A percentile compares a stretch with the other conserved stretches of the same genome.
These are phyloP conservation scores for Tiphia femorata DNA, from an alignment of 2,888 invertebrate genomes.

Conservation along the genomic window DNA sequence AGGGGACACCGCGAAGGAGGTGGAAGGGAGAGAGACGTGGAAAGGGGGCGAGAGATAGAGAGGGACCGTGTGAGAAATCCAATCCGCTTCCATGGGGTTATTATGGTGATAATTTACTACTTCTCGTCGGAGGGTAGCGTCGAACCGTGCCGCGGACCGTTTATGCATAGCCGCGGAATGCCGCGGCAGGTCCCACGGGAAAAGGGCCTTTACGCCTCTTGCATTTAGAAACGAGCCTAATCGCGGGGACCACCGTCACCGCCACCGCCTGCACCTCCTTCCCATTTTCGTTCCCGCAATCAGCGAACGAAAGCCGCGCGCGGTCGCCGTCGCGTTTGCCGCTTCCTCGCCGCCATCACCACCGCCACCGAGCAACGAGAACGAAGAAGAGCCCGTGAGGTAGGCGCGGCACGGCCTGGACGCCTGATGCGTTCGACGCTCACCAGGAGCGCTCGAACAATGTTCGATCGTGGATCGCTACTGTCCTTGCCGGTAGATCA, in stretches of 20 bases:
- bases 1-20: constrained; percentile 23
- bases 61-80: constrained; percentile 62
- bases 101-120: constrained; percentile 64
- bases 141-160: constrained; percentile 45
- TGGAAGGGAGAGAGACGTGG: constrained; percentile 22
- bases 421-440: no score
- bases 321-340: no score
- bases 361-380: no score
- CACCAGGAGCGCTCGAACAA: no score
- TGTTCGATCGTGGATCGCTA: no score
- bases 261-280: constrained; percentile 2
- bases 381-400: no score
- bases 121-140: constrained; percentile 47
- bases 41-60: no score
- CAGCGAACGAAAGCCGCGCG: no score
- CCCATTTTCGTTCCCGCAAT: constrained; percentile 17
- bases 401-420: no score
- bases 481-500: no score
- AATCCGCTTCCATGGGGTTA: constrained; percentile 62
- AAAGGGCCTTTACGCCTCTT: constrained; percentile 44
- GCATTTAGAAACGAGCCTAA: constrained; percentile 42
- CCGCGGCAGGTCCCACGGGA: constrained; percentile 48
- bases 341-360: no score
- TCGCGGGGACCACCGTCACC: no score
- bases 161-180: constrained; percentile 52